Base-by-base conservation (phyloP, 2,888 invertebrate genomes). In the Ypsolopha sequella region DNA sequence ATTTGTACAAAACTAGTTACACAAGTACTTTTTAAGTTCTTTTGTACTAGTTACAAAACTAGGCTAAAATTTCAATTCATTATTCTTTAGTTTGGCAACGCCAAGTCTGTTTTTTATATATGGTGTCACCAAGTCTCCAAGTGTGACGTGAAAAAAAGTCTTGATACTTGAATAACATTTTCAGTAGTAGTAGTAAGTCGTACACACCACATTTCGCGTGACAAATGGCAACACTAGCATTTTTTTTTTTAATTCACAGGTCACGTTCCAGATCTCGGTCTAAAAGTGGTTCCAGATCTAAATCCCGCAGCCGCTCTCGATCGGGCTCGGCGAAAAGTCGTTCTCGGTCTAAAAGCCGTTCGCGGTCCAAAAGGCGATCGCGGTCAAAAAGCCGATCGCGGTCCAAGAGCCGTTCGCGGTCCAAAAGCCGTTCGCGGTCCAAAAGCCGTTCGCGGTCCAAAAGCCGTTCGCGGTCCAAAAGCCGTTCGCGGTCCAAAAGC, bases 331-430 rank as follows among this genome's bases (percentile, higher is more conserved):
- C 41, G n/a, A n/a, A n/a, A n/a, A n/a, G n/a, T n/a, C n/a, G 10
- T 50, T 73, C 71, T 1, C 64, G 69, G 13, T 75, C 75, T 1
- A 72, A 70, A 50, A 69, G 71, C 46, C 65, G 82, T n/a, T 79
- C 81, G 51, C 76, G 80, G 24, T 85, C 84, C n/a, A 76, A 76
- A 57, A 87, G 84, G 0, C 73, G 75, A 55, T 76, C 77, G 1
- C 62, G 68, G 45, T 73, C 66, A 41, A 56, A 62, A 38, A 68
- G 68, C 50, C 52, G 65, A 39, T 66, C 68, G 3, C 47, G 48
- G 9, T 53, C 53, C 1, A 52, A 55, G 6, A 57, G 55, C 11
- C 55, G 10, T 41, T 73, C 72, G 1, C 64, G 69, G 13, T 75
- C 75, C 1, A 72, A 70, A 50, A 69, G 71, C 45, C 65, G 82